Percentiles rank a stretch among this genome's conserved stretches.
These are phyloP conservation scores for Spicauda simplicius DNA, from an alignment of 2,888 invertebrate species.

Conservation along the genomic window DNA sequence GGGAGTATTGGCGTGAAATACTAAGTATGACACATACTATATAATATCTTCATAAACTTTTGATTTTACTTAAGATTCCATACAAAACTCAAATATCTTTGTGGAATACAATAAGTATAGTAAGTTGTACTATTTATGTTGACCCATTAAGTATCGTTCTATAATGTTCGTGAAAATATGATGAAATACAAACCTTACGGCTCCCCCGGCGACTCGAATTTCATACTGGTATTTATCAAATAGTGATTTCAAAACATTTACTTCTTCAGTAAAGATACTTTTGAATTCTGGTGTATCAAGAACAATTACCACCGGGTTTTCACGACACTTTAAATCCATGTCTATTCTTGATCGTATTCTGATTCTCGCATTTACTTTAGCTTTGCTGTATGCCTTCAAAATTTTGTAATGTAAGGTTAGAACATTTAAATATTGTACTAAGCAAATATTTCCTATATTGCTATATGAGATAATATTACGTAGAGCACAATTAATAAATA, in stretches of 20 bases:
- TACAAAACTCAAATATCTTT: too few relatives aligned
- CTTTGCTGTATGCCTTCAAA: slow-evolving; percentile 42
- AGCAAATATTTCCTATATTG: too few relatives aligned
- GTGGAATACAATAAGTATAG: too few relatives aligned
- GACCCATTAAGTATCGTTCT: too few relatives aligned
- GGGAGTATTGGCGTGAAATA: too few relatives aligned
- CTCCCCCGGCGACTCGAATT: slow-evolving; percentile 97
- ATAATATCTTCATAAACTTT: too few relatives aligned
- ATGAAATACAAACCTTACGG: slow-evolving; percentile 87
- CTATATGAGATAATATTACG: too few relatives aligned
- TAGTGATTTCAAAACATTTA: slow-evolving; percentile 87
- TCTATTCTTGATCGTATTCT: slow-evolving; percentile 61
- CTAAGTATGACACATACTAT: too few relatives aligned
- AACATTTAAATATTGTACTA: too few relatives aligned
- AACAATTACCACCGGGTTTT: slow-evolving; percentile 88
- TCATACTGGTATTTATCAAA: slow-evolving; percentile 94
- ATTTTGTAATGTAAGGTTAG: neutral
- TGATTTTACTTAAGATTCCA: too few relatives aligned
- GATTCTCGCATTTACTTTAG: slow-evolving; percentile 43
- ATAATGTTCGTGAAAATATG: too few relatives aligned
- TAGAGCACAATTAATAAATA: neutral
- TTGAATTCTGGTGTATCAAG: slow-evolving; percentile 90
- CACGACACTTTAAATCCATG: slow-evolving; percentile 68
- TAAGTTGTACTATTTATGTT: too few relatives aligned
- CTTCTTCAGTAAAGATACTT: slow-evolving; percentile 92